phyloP scores from a whole-genome alignment of 2,113 vertebrate genomes.

The Siniperca knerii region DNA sequence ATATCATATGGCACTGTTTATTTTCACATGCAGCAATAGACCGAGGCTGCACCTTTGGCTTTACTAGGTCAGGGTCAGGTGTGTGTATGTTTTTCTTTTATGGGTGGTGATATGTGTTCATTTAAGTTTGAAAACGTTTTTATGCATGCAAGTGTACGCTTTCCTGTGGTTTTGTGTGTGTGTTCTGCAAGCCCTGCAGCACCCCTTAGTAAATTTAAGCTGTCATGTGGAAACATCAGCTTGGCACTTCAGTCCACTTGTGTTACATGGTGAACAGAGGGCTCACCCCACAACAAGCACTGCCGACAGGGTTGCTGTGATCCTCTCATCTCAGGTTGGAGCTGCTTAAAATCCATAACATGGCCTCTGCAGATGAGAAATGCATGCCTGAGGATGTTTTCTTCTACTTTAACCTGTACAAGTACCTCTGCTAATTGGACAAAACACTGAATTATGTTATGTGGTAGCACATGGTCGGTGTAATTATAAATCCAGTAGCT shows the following conservation, averaged over 20 bases:
- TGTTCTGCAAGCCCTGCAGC: conserved; percentile 37
- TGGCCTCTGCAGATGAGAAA: conserved; percentile 44
- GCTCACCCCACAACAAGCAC: conserved; percentile 51
- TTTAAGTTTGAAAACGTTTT: conserved; percentile 21
- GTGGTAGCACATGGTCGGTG: neutral
- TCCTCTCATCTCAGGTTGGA: conserved; percentile 36
- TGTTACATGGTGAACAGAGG: conserved; percentile 77
- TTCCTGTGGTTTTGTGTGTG: conserved; percentile 10
- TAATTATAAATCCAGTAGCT: conserved; percentile 8
- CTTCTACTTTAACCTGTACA: neutral
- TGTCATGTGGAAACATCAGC: conserved; percentile 79
- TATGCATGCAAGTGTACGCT: neutral
- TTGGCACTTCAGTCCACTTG: conserved; percentile 77
- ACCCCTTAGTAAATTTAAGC: conserved; percentile 69
- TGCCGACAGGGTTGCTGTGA: conserved; percentile 31
- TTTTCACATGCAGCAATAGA: conserved; percentile 47
- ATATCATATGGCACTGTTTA: conserved; percentile 64
- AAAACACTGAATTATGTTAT: conserved; percentile 10
- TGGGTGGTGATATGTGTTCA: conserved; percentile 1
- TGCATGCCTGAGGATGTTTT: conserved; percentile 18
- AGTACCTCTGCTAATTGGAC: conserved; percentile 42
- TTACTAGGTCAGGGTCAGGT: conserved; percentile 44
- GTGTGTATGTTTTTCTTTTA: conserved; percentile 16
- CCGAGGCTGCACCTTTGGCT: conserved; percentile 47
- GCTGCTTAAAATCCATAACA: conserved; percentile 35